Percentiles rank a stretch among this genome's conserved stretches.
Conservation (phyloP, 2,888 invertebrate species). For the Sphaerophoria rueppellii region DNA sequence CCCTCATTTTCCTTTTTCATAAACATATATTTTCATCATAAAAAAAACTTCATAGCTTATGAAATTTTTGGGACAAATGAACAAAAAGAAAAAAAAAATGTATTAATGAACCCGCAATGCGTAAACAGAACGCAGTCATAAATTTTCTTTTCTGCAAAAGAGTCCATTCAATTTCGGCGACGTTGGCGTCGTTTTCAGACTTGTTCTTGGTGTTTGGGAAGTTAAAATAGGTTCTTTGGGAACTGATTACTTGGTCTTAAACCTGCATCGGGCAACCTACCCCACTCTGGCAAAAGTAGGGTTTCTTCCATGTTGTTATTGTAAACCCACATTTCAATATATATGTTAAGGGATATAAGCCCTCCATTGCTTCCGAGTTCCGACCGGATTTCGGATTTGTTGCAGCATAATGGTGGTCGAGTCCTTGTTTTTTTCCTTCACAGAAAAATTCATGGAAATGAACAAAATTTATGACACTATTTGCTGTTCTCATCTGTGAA, state of each 20-base stretch:
- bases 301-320: no score
- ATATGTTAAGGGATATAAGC: no score
- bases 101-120: constrained; percentile 71
- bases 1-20: constrained; percentile 34
- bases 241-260: no score
- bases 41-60: background rate
- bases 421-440: constrained; percentile 15
- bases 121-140: constrained; percentile 69
- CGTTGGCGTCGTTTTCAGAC: no score
- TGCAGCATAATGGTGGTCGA: background rate
- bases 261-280: no score
- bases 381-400: no score
- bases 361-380: no score
- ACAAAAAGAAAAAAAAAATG: constrained; percentile 32
- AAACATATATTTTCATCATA: constrained; percentile 30
- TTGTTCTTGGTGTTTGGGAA: no score
- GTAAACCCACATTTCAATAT: no score
- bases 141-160: constrained; percentile 68
- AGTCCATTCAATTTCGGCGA: constrained; percentile 23
- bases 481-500: constrained; percentile 69
- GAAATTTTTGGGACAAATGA: background rate
- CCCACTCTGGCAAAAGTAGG: no score
- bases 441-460: constrained; percentile 25
- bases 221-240: no score
- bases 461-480: constrained; percentile 66